Base-by-base conservation (phyloP, 2,888 invertebrate species). In the Drosophila rubida region DNA sequence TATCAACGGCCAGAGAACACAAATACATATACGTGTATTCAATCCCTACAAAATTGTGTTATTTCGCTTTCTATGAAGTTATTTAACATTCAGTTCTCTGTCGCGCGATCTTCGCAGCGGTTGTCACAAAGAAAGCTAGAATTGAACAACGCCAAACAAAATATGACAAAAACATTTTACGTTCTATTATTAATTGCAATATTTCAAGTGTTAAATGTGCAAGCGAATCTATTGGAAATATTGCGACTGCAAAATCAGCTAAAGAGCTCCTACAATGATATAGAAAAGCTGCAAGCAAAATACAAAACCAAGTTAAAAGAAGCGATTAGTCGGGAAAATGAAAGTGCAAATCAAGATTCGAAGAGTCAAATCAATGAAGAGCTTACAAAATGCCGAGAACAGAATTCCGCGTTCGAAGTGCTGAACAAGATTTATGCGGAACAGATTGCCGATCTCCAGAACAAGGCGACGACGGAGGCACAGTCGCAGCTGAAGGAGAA, bases 281-380 rank as follows among this genome's bases (percentile, higher is more conserved):
- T 75, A 16, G 75, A 75, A 37, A 60, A 44, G 14, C 27, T 75
- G n/a, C 71, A 71, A 50, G 37, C 46, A 2, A 49, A 27, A 37
- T 75, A 75, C 25, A 54, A 71, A n/a, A 50, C n/a, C 7, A 71
- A 75, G 54, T 23, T 75, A 1, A 49, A 63, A 11, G 75, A 71
- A 32, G 49, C 46, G 1, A 44, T 75, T 22, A 9, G 9, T 3
- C 51, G 13, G 55, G 55, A 70, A 16, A 66, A 45, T 7, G 48
- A 62, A 19, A 19, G 35, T 2, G 37, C 8, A 9, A 13, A 32
- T 3, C 42, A 44, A 37, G 51, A 75, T 4, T 6, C 41, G 0
- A 62, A 41, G 1, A 8, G 2, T 0, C 48, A 57, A 32, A 27
- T 60, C 2, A 54, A 35, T 7, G 54, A 60, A 0, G 74, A 67